Base-by-base conservation (phyloP, 2,888 invertebrate genomes). In the Gymnosoma rotundatum region DNA sequence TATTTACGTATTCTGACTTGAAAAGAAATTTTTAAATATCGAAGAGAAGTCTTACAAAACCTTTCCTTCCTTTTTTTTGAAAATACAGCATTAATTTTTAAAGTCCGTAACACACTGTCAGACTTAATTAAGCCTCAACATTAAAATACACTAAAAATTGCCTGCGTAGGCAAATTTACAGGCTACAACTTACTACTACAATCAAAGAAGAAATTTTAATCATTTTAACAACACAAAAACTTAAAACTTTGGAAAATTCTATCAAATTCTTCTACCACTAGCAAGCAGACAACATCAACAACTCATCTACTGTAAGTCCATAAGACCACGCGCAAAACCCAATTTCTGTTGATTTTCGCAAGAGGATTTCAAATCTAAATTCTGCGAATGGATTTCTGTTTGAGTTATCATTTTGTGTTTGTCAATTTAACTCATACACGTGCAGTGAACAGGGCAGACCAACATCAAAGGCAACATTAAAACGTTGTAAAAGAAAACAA, bases 341-440 rank as follows among this genome's bases (percentile, higher is more conserved):
- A 75, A 67, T 75, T 72, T 67, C 63, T 66, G 25, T 72, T 74
- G 0, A 42, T 72, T 75, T 78, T 73, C 61, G 50, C 60, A 20
- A 72, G 48, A 66, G 82, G 64, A 82, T 76, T 82, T 76, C n/a
- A 48, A 63, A 72, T 36, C 61, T 10, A 70, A 75, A 70, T 50
- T 50, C 38, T 58, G 21, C 48, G 32, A 63, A 10, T 81, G 18
- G 14, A 73, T 21, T 42, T 21, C 36, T 32, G 6, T 42, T 16
- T 20, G 21, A 45, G 25, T 42, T 8, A 21, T 63, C 20, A 36
- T 56, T 20, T n/a, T 45, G 48, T 38, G 67, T 52, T 64, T 81
- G 74, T 80, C 80, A 80, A 74, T 67, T 75, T 64, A 74, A 61
- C 73, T 67, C 18, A 73, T 52, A 73, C 72, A 79, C 36, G n/a